Evolutionary conservation across 2,888 invertebrate genomes (phyloP), one percentile per base, ranked within the genome.

Genomic region (Drosophila leonis): DNA sequence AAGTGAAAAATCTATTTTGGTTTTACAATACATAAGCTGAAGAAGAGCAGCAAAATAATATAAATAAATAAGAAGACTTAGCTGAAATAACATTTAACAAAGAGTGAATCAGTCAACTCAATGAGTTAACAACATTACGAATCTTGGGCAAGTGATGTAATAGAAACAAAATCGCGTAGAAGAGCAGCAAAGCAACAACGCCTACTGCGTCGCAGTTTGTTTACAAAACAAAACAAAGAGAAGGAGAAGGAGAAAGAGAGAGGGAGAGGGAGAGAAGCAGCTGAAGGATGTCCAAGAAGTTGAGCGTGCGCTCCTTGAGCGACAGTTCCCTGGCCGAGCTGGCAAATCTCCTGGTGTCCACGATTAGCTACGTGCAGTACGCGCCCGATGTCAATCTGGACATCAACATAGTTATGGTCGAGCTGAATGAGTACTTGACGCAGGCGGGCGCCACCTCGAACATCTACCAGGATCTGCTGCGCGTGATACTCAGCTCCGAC

Each of bases 381-480:
- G 88, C 91, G 3, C 90, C 92, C n/a, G 94, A 95, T 68, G 93
- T 95, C 35, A 94, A 95, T 66, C 93, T 94, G 85, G 95, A 95
- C 90, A 93, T 94, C 12, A 94, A 93, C 13, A 92, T 95, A 37
- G 93, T 94, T 13, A 95, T 95, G 92, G 94, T 94, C 8, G 94
- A 95, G 91, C 93, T 95, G 33, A 94, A 95, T 42, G 94, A 95
- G 15, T 95, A 95, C 91, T 93, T 95, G 82, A 94, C 94, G 64
- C 93, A 93, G 66, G 93, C 94, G 90, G 95, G 95, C 13, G 95
- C 95, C 4, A 95, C 96, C 8, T 94, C 94, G 76, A 95, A 95
- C 90, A 95, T 96, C 76, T 95, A 95, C 78, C 95, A 96, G 92
- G 96, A 96, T 92, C 93, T 96, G 79, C 90, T 96, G 73, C 94